phyloP scores from a whole-genome alignment of 2,113 vertebrate species.

The Bubo scandiacus region DNA sequence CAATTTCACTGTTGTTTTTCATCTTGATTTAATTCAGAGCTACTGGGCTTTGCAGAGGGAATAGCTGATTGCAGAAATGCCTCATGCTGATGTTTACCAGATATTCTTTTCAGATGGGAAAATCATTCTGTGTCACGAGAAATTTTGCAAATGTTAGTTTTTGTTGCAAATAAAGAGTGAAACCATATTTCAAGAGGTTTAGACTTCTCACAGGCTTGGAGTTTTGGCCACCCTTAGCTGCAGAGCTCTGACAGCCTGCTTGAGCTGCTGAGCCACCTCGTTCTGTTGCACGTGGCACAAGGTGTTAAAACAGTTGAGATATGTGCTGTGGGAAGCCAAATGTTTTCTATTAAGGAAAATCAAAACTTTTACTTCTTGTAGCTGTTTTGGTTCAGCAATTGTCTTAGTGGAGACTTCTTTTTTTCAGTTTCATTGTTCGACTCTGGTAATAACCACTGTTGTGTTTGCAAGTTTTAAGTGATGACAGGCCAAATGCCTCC shows the following conservation, averaged over 20 bases:
- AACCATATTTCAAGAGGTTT: not conserved
- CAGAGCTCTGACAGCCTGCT: not conserved
- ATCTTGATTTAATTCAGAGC: constrained; percentile 17
- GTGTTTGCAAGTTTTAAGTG: not conserved
- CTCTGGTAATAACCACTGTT: not conserved
- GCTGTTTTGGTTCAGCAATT: not conserved
- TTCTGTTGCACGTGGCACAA: not conserved
- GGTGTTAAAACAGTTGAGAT: not conserved
- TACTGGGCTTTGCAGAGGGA: not conserved
- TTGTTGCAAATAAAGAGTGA: not conserved
- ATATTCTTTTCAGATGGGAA: not conserved
- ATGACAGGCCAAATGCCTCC: not conserved
- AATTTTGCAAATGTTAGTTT: not conserved
- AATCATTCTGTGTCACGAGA: not conserved
- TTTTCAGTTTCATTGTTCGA: not conserved
- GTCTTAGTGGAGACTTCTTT: not conserved
- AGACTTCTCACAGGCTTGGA: not conserved
- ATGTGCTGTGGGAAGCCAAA: not conserved
- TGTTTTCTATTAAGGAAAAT: not conserved
- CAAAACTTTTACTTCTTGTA: not conserved
- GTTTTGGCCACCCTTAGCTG: not conserved
- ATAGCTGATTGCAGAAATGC: constrained; percentile 1
- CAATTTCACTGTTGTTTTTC: not conserved
- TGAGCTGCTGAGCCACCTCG: not conserved
- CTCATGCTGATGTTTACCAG: constrained; percentile 14